These are phyloP conservation scores for Galerucella pusilla DNA, from an alignment of 2,888 invertebrate genomes.

Conservation along the genomic window DNA sequence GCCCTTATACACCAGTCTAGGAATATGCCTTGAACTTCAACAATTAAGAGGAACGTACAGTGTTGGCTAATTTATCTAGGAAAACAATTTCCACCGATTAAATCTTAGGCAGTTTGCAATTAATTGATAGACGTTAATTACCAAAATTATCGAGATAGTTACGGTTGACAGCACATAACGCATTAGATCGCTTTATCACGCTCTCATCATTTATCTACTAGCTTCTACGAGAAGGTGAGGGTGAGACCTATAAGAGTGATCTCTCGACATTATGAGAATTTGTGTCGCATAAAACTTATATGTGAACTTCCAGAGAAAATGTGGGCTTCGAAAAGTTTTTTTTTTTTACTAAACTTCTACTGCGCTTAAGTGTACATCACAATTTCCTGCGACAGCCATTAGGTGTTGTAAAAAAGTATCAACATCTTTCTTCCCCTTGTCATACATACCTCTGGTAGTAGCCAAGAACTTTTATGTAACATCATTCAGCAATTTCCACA, in stretches of 20 bases:
- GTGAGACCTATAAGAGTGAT: background rate
- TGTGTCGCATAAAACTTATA: background rate
- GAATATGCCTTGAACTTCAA: no score
- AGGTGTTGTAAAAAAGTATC: no score
- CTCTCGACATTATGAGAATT: background rate
- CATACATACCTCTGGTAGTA: no score
- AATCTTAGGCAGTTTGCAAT: slow-evolving; percentile 22
- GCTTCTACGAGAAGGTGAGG: background rate
- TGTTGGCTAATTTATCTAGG: no score
- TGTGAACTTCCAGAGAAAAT: background rate
- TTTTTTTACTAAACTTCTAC: no score
- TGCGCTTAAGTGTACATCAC: no score
- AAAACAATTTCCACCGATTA: slow-evolving; percentile 13
- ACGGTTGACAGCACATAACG: slow-evolving; percentile 27
- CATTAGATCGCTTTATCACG: slow-evolving; percentile 32
- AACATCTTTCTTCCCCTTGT: no score
- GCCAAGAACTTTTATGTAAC: no score
- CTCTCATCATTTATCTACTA: slow-evolving; percentile 26
- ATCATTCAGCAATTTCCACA: no score
- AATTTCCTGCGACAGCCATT: no score
- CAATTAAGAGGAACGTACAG: no score
- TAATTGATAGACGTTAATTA: slow-evolving; percentile 30
- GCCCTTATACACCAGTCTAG: no score
- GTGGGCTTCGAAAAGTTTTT: background rate
- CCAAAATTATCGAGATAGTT: slow-evolving; percentile 32